phyloP scores from a whole-genome alignment of 2,888 invertebrate genomes.

The Emmelina monodactyla region DNA sequence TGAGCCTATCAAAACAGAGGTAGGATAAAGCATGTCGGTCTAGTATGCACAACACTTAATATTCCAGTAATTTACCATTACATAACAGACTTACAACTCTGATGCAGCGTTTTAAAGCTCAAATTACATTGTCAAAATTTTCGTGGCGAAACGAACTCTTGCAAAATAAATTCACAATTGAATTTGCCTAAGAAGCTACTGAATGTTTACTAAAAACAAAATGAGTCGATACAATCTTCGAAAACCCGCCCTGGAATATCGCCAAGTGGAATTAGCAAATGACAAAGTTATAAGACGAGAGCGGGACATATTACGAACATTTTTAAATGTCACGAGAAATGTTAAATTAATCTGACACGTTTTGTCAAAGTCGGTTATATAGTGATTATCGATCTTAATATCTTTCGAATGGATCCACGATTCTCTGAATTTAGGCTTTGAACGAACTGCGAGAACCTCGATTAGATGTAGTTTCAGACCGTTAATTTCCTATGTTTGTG shows the following conservation, averaged over 20 bases:
- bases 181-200: conserved; percentile 31
- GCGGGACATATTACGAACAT: not conserved
- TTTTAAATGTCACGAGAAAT: conserved; percentile 1
- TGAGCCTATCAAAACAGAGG: conserved; percentile 48
- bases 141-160: conserved; percentile 29
- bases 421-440: no score
- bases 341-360: not conserved
- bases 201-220: conserved; percentile 37
- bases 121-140: conserved; percentile 18
- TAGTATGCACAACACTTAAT: conserved; percentile 15
- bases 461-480: no score
- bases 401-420: no score
- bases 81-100: conserved; percentile 26
- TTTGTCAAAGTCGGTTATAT: not conserved
- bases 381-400: no score
- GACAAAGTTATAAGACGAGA: not conserved
- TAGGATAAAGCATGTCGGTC: conserved; percentile 36
- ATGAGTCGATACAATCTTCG: conserved; percentile 29
- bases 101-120: conserved; percentile 21
- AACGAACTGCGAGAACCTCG: no score
- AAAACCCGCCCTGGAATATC: conserved; percentile 22
- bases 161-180: conserved; percentile 37
- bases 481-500: no score
- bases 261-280: conserved; percentile 17
- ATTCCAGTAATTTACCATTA: conserved; percentile 9